A percentile compares a stretch with the other conserved stretches of the same genome.
Evolutionary conservation across 2,888 invertebrate genomes (phyloP).

Genomic region (Yponomeuta plumbellus): DNA sequence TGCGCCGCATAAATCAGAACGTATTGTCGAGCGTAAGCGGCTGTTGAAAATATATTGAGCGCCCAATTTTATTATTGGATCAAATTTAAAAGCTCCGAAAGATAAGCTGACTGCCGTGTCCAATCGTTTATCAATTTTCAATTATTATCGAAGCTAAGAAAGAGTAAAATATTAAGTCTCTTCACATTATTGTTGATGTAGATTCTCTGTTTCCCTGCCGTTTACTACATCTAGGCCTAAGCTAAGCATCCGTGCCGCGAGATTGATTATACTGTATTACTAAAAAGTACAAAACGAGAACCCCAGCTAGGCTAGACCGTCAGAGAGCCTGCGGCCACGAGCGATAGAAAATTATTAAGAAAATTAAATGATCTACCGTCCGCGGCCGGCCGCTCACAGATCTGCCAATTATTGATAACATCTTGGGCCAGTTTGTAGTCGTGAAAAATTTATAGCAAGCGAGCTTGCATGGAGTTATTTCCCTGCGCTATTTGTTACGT

Average conservation of each 20-base stretch:
- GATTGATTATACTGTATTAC: slow-evolving; percentile 66
- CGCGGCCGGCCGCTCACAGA: slow-evolving; percentile 51
- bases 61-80: neutral
- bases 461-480: slow-evolving; percentile 16
- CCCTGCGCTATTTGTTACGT: slow-evolving; percentile 15
- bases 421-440: slow-evolving; percentile 39
- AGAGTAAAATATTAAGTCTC: no score
- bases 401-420: slow-evolving; percentile 74
- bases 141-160: no score
- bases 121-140: neutral
- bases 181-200: neutral
- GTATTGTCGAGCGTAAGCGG: neutral
- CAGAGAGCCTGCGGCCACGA: slow-evolving; percentile 47
- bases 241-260: slow-evolving; percentile 47
- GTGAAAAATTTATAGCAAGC: slow-evolving; percentile 59
- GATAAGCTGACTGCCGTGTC: neutral
- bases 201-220: neutral
- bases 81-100: neutral
- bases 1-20: slow-evolving; percentile 7
- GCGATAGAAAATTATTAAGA: slow-evolving; percentile 75
- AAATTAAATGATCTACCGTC: slow-evolving; percentile 74
- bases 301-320: slow-evolving; percentile 42
- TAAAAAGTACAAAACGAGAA: slow-evolving; percentile 63
- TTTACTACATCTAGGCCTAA: slow-evolving; percentile 28
- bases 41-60: neutral